A percentile compares a stretch with the other conserved stretches of the same genome.
These are phyloP conservation scores for Clarias macrocephalus DNA, from an alignment of 2,113 vertebrate genomes.

Conservation along the genomic window DNA sequence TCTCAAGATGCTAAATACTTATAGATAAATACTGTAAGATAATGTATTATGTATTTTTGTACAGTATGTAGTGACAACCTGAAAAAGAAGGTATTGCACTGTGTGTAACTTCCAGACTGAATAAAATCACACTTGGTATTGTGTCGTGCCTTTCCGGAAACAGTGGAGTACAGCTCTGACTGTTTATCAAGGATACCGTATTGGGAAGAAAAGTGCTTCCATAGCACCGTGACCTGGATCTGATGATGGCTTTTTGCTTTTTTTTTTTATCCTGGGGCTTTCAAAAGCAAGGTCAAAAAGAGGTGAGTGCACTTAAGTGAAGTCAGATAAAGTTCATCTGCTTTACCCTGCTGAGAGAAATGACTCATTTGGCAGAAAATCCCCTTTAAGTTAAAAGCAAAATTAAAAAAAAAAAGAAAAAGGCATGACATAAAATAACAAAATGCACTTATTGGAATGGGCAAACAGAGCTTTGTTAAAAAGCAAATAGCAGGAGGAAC, in stretches of 20 bases:
- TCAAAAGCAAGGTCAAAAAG: constrained; percentile 2
- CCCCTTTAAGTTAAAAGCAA: neutral
- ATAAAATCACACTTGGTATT: neutral
- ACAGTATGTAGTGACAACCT: neutral
- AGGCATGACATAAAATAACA: neutral
- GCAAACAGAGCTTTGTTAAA: neutral
- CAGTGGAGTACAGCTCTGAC: neutral
- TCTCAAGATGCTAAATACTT: neutral
- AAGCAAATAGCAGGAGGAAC: neutral
- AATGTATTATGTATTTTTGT: too few species aligned
- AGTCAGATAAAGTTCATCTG: neutral
- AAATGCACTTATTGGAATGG: neutral
- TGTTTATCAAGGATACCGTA: neutral
- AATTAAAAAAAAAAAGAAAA: neutral
- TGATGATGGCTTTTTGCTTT: neutral
- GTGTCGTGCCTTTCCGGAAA: neutral
- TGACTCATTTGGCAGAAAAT: neutral
- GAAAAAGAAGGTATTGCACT: neutral
- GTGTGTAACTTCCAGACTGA: neutral
- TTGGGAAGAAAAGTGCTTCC: neutral
- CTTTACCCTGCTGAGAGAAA: neutral
- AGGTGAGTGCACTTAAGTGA: neutral
- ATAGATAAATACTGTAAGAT: neutral
- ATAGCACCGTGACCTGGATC: neutral
- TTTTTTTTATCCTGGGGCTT: neutral